phyloP scores from a whole-genome alignment of 2,113 vertebrate genomes.

The Cryptotis parvus region DNA sequence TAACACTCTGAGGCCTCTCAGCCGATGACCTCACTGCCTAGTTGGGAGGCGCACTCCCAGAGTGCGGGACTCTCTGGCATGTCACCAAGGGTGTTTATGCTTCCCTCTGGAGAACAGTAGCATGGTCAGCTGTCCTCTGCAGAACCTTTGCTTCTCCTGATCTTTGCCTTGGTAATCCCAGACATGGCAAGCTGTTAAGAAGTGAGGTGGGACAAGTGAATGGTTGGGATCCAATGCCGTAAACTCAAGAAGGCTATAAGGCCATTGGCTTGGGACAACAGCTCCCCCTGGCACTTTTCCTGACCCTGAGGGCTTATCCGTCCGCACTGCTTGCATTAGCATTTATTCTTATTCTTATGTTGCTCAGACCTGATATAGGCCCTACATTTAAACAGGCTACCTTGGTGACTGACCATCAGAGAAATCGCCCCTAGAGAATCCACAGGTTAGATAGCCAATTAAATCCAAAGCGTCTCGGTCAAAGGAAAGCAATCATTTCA shows the following conservation, averaged over 20 bases:
- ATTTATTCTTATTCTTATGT: neutral
- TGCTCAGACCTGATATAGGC: slow-evolving; percentile 12
- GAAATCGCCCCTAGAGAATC: neutral
- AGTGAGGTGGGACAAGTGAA: slow-evolving; percentile 20
- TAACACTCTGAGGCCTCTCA: slow-evolving; percentile 77
- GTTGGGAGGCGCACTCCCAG: slow-evolving; percentile 62
- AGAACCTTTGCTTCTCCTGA: neutral
- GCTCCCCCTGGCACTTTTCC: neutral
- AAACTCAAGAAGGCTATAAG: too few relatives aligned
- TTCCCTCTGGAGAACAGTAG: too few relatives aligned
- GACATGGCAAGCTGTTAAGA: neutral
- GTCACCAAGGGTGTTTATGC: neutral
- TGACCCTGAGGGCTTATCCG: neutral
- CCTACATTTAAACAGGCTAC: neutral
- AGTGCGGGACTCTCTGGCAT: slow-evolving; percentile 18
- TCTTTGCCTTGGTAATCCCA: neutral
- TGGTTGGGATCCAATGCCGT: neutral
- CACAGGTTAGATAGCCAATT: slow-evolving; percentile 10
- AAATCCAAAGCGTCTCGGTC: slow-evolving; percentile 64
- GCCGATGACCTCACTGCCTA: slow-evolving; percentile 52
- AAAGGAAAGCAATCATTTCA: slow-evolving; percentile 57
- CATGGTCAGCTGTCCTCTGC: slow-evolving; percentile 63
- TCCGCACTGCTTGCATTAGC: neutral
- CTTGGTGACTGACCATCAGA: neutral
- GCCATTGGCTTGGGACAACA: too few relatives aligned